Evolutionary conservation across 2,797 vertebrate species (phyloP), one percentile per base, ranked within the genome.

Genomic region (Rallus crepitans): DNA sequence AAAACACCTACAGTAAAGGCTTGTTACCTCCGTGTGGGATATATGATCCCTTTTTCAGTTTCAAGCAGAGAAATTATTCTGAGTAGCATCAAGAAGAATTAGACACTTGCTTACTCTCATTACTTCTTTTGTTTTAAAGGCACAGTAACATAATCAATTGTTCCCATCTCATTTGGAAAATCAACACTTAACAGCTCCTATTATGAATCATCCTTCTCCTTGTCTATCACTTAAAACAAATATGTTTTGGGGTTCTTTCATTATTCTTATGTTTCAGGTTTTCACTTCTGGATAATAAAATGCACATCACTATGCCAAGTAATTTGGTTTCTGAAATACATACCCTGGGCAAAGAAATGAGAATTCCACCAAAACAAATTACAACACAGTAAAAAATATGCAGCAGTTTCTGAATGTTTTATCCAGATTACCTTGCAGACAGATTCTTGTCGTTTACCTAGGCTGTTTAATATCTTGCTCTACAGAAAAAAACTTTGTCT

Each of bases 201-300:
- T 95, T 82, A 92, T 91, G 94, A 97, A 70, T 96, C 95, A 97
- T 90, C 28, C 1, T 94, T 96, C 89, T 96, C 45, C 68, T 78
- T 88, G 80, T 72, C 40, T 94, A 70, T 95, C 91, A 93, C 71
- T 87, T 87, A 71, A 92, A 85, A 87, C 73, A 96, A 90, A 90
- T 71, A 87, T 25, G 11, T 80, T 97, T 89, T 66, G 42, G 60
- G 77, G 40, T 80, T 69, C 47, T 96, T 87, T 89, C 76, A 93
- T 87, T 89, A 76, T 72, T 97, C 84, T 27, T 48, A 82, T 94
- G 91, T 94, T 95, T 94, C 96, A 96, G 70, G 78, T 95, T 94
- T 95, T 82, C 94, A 84, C 70, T 96, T 94, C 63, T 96, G 81
- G 90, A 90, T 90, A 94, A 91, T 27, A 89, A 90, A 93, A 95